Percentiles rank a stretch among this genome's conserved stretches.
Evolutionary conservation across 30 jellyfish, hydroid and myxozoan genomes (phyloP).

Genomic region (Aurelia aurita complex sp. Pacific): DNA sequence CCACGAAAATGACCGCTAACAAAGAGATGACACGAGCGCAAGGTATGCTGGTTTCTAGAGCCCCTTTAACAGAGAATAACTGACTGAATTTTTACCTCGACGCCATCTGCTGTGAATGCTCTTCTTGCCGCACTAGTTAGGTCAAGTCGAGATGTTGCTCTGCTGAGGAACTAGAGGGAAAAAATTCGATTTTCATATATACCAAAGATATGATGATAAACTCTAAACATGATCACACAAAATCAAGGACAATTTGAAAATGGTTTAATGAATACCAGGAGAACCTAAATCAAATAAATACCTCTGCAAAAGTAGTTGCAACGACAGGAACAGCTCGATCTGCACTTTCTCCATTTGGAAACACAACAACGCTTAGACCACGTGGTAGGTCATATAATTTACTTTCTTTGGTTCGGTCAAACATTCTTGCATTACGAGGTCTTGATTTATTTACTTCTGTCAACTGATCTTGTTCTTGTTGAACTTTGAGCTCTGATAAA

Average conservation of each 20-base stretch:
- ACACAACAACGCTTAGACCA: slow-evolving; percentile 73
- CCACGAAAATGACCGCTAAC: no score
- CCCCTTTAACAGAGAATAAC: no score
- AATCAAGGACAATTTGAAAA: no score
- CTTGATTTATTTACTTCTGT: slow-evolving; percentile 13
- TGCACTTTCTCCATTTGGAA: slow-evolving; percentile 80
- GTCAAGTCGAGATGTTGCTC: slow-evolving; percentile 67
- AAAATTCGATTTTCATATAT: no score
- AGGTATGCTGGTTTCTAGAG: no score
- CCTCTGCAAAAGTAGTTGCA: slow-evolving; percentile 83
- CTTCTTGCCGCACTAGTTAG: slow-evolving; percentile 87
- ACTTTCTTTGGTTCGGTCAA: slow-evolving; percentile 39
- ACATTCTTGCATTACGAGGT: slow-evolving; percentile 22
- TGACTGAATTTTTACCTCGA: slow-evolving; percentile 58
- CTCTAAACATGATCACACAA: no score
- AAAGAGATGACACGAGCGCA: no score
- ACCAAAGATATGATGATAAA: no score
- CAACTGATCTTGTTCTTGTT: slow-evolving; percentile 58
- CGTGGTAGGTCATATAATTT: slow-evolving; percentile 84
- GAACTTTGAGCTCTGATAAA: slow-evolving; percentile 69
- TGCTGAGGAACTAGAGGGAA: slow-evolving; percentile 66
- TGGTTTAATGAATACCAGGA: no score
- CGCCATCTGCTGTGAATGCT: slow-evolving; percentile 76
- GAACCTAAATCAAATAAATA: neutral
- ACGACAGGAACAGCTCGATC: slow-evolving; percentile 55